Evolutionary conservation across 2,888 invertebrate species (phyloP), one percentile per base, ranked within the genome.

Genomic region (Augiades crinisus): DNA sequence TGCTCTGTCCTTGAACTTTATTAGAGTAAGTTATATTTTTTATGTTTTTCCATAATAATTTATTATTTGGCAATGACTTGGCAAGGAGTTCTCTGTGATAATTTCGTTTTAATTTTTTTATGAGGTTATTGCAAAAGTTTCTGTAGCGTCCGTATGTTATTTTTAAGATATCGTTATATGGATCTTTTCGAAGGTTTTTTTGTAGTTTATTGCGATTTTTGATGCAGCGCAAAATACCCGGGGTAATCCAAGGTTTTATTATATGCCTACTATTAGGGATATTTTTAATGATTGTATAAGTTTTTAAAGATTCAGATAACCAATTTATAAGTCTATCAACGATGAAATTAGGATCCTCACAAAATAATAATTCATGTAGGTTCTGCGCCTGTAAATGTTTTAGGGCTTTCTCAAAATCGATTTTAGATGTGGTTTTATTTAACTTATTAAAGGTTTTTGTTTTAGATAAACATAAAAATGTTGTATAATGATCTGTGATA

Each of bases 21-120:
- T 31, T 47, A 13, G 21, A 43, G 13, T 51, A 10, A 17, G 54
- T 53, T 5, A 59, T 50, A 3, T 21, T 38, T 38, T 59, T 59
- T 8, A 59, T 52, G n/a, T 47, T 52, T 21, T 38, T 47, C 59
- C 57, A 57, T 5, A 57, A 40, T 2, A 17, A 17, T 47, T 52
- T 55, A 6, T 44, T 46, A 13, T 55, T 47, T 16, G 45, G 37
- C 4, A 41, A 5, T 19, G 55, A 53, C 10, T 45, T 45, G 1
- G 14, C 37, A 0, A 56, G 30, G 19, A 24, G 2, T 13, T 47
- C 33, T 8, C 41, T 49, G 1, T 59, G 53, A 45, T 56, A 55
- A 10, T 44, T 37, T 2, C 55, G 10, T 22, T 56, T 58, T 10
- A 54, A 7, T 43, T 56, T 56, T 38, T 53, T 60, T 14, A 60